Percentiles rank a stretch among this genome's conserved stretches.
Evolutionary conservation across 2,113 vertebrate species (phyloP).

Genomic region (Corythaixoides concolor): DNA sequence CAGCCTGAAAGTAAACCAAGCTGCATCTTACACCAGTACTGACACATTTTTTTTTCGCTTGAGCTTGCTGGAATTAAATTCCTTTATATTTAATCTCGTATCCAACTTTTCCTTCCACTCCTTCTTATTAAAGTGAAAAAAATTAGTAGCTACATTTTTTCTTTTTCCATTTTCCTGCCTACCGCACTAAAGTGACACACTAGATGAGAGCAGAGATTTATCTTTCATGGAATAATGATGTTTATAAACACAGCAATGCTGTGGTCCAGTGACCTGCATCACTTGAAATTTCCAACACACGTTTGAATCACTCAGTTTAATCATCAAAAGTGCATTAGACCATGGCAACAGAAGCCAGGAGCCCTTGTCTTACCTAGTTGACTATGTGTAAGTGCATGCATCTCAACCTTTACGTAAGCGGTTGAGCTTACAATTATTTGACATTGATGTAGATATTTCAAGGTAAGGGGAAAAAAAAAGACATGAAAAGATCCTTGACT

Average conservation of each 20-base stretch:
- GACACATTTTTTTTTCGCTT: background rate
- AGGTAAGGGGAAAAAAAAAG: background rate
- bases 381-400: background rate
- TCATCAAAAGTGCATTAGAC: background rate
- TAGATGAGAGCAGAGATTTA: constrained; percentile 10
- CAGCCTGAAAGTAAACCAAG: background rate
- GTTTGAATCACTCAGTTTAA: background rate
- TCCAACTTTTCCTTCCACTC: background rate
- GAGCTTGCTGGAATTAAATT: background rate
- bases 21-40: background rate
- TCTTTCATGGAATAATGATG: background rate
- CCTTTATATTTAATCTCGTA: background rate
- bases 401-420: background rate
- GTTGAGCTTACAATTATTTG: background rate
- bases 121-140: background rate
- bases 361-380: background rate
- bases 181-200: background rate
- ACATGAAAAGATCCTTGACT: background rate
- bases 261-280: background rate
- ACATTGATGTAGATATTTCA: background rate
- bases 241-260: constrained; percentile 31
- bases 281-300: background rate
- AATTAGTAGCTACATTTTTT: background rate
- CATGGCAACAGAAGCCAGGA: background rate
- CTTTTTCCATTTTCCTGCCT: background rate